These are phyloP conservation scores for Pipra filicauda DNA, from an alignment of 2,113 vertebrate genomes.

Conservation along the genomic window DNA sequence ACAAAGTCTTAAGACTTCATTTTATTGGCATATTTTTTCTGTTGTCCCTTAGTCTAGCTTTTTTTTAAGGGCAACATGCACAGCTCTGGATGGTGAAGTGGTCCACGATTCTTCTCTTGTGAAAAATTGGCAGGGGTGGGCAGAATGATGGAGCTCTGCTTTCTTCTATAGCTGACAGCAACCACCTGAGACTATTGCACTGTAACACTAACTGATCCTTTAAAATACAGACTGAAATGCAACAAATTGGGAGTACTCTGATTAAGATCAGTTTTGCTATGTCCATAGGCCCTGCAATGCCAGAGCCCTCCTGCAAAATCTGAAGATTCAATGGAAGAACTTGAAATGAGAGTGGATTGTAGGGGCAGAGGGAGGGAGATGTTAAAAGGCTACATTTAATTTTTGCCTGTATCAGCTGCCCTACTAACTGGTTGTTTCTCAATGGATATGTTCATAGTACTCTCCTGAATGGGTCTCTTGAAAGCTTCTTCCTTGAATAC, in stretches of 20 bases:
- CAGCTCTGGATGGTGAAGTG: background rate
- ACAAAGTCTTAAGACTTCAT: background rate
- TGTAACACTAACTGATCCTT: background rate
- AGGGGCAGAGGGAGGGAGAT: background rate
- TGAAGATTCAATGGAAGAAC: background rate
- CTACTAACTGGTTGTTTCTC: background rate
- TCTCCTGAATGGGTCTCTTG: background rate
- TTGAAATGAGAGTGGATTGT: background rate
- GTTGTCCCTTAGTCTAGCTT: background rate
- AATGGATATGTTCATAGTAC: background rate
- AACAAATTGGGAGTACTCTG: background rate
- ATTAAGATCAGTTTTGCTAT: background rate
- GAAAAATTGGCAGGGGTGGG: background rate
- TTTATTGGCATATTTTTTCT: background rate
- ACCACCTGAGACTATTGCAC: background rate
- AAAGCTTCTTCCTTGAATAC: background rate
- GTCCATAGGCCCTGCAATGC: background rate
- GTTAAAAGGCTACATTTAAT: background rate
- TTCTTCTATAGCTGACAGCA: background rate
- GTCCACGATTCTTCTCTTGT: background rate
- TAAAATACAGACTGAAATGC: background rate
- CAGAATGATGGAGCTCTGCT: background rate
- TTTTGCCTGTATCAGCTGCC: background rate
- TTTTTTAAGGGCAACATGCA: background rate
- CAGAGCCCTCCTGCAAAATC: background rate